These are phyloP conservation scores for Drosophila pseudotalamancana DNA, from an alignment of 2,888 invertebrate genomes.

Conservation along the genomic window DNA sequence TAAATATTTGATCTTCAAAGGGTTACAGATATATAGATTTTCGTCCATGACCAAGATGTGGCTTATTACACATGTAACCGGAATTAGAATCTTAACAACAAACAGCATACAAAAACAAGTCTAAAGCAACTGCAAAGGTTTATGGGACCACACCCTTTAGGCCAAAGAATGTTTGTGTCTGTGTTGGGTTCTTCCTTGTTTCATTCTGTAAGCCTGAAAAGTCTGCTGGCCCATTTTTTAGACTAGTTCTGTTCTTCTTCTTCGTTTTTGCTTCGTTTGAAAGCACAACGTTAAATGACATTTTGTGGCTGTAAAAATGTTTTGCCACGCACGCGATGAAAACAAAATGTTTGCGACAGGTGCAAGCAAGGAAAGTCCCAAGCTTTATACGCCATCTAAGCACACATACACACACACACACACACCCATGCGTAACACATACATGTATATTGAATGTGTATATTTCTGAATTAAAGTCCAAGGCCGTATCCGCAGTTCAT, in stretches of 20 bases:
- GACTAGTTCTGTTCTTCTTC: background rate
- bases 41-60: too few species aligned
- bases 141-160: conserved; percentile 34
- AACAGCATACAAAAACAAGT: background rate
- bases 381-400: background rate
- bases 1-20: too few species aligned
- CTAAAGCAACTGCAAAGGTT: background rate
- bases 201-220: conserved; percentile 18
- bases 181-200: conserved; percentile 12
- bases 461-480: conserved; percentile 37
- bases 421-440: background rate
- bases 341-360: conserved; percentile 58
- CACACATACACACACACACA: conserved; percentile 5
- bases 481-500: conserved; percentile 12
- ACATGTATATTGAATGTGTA: conserved; percentile 3
- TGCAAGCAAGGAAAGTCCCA: conserved; percentile 45
- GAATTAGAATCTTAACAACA: background rate
- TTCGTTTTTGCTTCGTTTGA: conserved; percentile 8
- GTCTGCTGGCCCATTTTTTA: conserved; percentile 17
- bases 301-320: conserved; percentile 73
- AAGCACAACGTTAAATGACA: conserved; percentile 63
- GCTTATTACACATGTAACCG: background rate
- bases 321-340: conserved; percentile 68
- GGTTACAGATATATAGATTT: too few species aligned
- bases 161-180: background rate